Percentiles rank a stretch among this genome's conserved stretches.
phyloP scores from a whole-genome alignment of 2,797 vertebrate genomes.

The Smutsia temminckii region DNA sequence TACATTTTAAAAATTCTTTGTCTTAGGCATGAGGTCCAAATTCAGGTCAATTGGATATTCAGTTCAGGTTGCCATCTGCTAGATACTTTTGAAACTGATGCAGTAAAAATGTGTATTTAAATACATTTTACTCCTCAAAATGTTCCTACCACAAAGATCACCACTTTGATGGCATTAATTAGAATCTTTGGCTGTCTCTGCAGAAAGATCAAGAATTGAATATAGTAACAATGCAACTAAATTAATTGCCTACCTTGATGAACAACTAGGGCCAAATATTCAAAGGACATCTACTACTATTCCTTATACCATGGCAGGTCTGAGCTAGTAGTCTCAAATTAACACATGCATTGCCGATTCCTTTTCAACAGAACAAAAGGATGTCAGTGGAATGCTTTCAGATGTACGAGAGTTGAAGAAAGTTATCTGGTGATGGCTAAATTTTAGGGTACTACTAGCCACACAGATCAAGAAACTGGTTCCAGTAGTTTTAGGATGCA shows the following conservation, averaged over 20 bases:
- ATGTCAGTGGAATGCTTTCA: not conserved
- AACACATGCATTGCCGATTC: not conserved
- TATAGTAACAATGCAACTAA: not conserved
- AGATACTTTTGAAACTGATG: conserved; percentile 1
- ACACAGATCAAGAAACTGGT: not conserved
- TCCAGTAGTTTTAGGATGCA: not conserved
- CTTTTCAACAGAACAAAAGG: not conserved
- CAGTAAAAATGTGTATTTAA: conserved; percentile 30
- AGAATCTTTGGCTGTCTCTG: not conserved
- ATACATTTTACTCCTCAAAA: not conserved
- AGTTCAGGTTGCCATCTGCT: not conserved
- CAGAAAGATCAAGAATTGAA: not conserved
- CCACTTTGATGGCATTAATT: conserved; percentile 47
- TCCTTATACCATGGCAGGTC: not conserved
- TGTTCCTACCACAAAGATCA: not conserved
- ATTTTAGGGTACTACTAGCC: not conserved
- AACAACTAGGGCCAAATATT: not conserved
- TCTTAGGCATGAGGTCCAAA: not conserved
- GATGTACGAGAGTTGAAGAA: not conserved
- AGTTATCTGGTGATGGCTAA: not conserved
- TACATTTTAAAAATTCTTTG: not conserved
- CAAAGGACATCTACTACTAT: not conserved
- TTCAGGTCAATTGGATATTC: not conserved
- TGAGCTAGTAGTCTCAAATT: not conserved
- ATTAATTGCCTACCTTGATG: conserved; percentile 37